phyloP scores from a whole-genome alignment of 2,888 invertebrate species.

The Antheraea assamensis region DNA sequence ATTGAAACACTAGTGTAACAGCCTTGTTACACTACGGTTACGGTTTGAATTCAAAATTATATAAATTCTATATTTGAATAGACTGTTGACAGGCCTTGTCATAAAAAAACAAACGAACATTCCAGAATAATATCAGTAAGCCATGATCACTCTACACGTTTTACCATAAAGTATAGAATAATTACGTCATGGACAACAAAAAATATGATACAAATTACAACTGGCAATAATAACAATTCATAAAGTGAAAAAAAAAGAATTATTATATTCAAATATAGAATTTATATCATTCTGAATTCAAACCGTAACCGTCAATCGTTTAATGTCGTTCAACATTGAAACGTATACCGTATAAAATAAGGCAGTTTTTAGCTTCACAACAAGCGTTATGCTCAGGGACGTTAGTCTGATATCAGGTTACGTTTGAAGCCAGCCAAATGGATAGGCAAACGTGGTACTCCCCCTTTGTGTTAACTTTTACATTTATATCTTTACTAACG shows the following conservation, averaged over 20 bases:
- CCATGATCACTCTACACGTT: no score
- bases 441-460: slow-evolving; percentile 58
- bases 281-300: slow-evolving; percentile 39
- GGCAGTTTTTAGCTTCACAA: slow-evolving; percentile 27
- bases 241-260: slow-evolving; percentile 7
- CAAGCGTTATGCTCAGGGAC: slow-evolving; percentile 36
- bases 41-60: no score
- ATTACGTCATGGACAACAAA: no score
- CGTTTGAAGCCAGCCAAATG: slow-evolving; percentile 65
- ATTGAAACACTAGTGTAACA: no score
- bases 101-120: no score
- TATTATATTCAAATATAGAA: slow-evolving; percentile 34
- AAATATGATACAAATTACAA: neutral
- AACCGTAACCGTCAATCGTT: slow-evolving; percentile 37
- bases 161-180: no score
- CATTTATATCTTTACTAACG: neutral
- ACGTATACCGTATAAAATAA: neutral
- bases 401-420: slow-evolving; percentile 56
- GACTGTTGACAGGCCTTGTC: no score
- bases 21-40: no score
- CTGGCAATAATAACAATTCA: neutral
- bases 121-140: no score
- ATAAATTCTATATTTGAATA: no score
- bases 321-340: slow-evolving; percentile 22
- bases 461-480: slow-evolving; percentile 17